Conservation (phyloP, 2,888 invertebrate genomes). For the Agrenia bidenticulata region DNA sequence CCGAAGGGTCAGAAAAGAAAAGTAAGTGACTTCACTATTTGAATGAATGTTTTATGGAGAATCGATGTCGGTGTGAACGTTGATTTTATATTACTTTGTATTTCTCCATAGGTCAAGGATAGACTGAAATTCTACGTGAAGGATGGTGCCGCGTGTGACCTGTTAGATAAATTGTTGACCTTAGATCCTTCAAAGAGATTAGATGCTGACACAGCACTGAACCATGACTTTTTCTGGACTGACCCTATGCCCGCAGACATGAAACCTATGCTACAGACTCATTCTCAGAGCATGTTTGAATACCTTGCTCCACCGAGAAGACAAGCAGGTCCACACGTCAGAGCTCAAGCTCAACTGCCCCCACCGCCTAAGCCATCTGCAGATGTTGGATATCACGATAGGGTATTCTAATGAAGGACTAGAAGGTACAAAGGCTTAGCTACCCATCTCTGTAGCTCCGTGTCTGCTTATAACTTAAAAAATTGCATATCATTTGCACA, state of each 20-base stretch:
- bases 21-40: constrained; percentile 62
- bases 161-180: constrained; percentile 86
- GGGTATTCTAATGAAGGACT: constrained; percentile 48
- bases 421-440: no score
- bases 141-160: constrained; percentile 86
- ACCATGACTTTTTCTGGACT: constrained; percentile 98
- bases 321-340: constrained; percentile 37
- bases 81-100: background rate
- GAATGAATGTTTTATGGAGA: constrained; percentile 13
- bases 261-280: constrained; percentile 86
- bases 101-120: constrained; percentile 67
- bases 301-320: constrained; percentile 74
- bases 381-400: constrained; percentile 49
- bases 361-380: constrained; percentile 35
- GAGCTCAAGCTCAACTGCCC: constrained; percentile 39
- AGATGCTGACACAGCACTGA: constrained; percentile 88
- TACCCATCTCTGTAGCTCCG: no score
- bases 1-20: constrained; percentile 75
- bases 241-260: constrained; percentile 94
- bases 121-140: constrained; percentile 84
- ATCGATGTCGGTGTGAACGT: constrained; percentile 5
- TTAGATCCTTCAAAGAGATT: constrained; percentile 85
- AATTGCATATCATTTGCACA: no score
- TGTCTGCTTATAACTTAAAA: no score
- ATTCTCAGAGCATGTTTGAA: constrained; percentile 92